These are phyloP conservation scores for Sebastes hubbsi DNA, from an alignment of 2,797 vertebrate species.

Conservation along the genomic window DNA sequence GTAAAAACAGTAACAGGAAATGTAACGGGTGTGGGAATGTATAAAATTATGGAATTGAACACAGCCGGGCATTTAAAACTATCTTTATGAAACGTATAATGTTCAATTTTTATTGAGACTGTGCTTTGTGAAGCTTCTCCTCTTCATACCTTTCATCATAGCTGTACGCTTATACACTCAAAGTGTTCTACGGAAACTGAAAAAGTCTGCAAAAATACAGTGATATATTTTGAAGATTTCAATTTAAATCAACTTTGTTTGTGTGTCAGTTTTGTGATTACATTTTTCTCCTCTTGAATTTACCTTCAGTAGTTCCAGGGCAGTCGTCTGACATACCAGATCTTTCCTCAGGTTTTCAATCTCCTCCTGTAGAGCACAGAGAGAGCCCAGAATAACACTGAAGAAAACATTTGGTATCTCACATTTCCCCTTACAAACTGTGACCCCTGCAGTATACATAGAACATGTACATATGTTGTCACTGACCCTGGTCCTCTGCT, in stretches of 20 bases:
- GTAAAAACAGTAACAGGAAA: neutral
- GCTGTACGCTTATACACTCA: neutral
- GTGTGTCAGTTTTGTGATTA: neutral
- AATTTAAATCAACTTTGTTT: neutral
- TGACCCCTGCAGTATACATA: slow-evolving; percentile 11
- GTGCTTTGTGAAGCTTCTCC: slow-evolving; percentile 4
- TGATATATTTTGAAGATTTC: neutral
- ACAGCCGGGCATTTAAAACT: slow-evolving; percentile 4
- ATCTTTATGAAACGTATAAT: slow-evolving; percentile 8
- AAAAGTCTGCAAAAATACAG: neutral
- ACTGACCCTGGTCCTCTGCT: slow-evolving; percentile 84
- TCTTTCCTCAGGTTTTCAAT: slow-evolving; percentile 64
- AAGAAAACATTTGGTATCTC: neutral
- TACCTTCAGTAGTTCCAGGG: slow-evolving; percentile 72
- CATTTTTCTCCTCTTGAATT: slow-evolving; percentile 1
- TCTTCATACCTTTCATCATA: slow-evolving; percentile 4
- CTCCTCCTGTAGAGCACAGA: slow-evolving; percentile 59
- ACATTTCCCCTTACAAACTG: neutral
- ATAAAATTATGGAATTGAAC: neutral
- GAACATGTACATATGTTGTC: slow-evolving; percentile 43
- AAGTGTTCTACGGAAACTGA: neutral
- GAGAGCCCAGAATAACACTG: slow-evolving; percentile 3
- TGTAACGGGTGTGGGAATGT: neutral
- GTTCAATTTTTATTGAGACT: neutral
- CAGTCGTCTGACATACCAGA: slow-evolving; percentile 53